Evolutionary conservation across 2,113 vertebrate genomes (phyloP), one percentile per base, ranked within the genome.

Genomic region (Anas platyrhynchos): DNA sequence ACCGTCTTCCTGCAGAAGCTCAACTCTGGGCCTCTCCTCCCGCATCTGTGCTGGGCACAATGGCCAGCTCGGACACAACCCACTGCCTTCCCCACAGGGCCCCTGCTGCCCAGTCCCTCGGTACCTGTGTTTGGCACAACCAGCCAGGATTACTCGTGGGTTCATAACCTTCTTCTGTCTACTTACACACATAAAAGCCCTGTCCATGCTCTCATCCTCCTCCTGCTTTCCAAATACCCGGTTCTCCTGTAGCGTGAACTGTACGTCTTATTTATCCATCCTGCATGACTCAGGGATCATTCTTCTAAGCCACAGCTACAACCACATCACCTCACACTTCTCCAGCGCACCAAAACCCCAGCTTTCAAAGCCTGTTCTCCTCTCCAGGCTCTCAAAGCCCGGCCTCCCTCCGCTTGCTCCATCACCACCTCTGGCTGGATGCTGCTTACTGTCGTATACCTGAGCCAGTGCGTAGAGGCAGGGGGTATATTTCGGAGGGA

Each of bases 41-140:
- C 1, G 7, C 32, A 46, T 2, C 41, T 0, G 1, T 68, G 67
- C 48, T 50, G 18, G 13, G 59, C 34, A 41, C 44, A 44, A 65
- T 29, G 16, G n/a, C 34, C n/a, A 61, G 27, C 56, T 41, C 2
- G 0, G 23, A 34, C 32, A 6, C 3, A 36, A 43, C n/a, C 71
- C 0, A 0, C 54, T 29, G 34, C 18, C 32, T 46, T 77, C 8
- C 48, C 25, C 31, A 36, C 5, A 10, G 50, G 54, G 48, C 26
- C 3, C 17, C 46, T 43, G 27, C 73, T 58, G 41, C 74, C 62
- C 13, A 31, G 81, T 22, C 21, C 6, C 62, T 25, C 14, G 6
- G 2, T 9, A 14, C 43, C 36, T 31, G 31, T 27, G 2, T 26
- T n/a, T 18, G 29, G 36, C 43, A 61, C 18, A 75, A 34, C 7